Conservation (phyloP, 2,888 invertebrate genomes). For the Macrophya alboannulata region DNA sequence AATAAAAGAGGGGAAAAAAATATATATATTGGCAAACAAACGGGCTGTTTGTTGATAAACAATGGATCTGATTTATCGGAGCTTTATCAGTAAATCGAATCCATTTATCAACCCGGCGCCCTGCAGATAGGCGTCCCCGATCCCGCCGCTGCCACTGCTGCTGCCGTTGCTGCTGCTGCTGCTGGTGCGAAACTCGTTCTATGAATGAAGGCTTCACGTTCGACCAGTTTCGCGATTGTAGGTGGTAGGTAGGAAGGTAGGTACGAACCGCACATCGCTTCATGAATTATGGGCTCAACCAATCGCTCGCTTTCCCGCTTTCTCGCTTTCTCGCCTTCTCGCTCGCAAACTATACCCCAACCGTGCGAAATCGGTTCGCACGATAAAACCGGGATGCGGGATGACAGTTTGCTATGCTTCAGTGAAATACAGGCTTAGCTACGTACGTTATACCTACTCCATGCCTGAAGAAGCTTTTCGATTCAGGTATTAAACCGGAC, state of each 20-base stretch:
- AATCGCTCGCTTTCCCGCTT: slow-evolving; percentile 49
- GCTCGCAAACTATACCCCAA: neutral
- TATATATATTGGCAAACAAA: slow-evolving; percentile 50
- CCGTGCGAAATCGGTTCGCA: slow-evolving; percentile 29
- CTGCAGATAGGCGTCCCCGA: slow-evolving; percentile 45
- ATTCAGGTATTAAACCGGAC: neutral
- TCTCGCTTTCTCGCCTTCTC: slow-evolving; percentile 20
- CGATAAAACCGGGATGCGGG: slow-evolving; percentile 42
- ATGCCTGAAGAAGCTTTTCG: neutral
- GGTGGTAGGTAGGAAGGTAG: slow-evolving; percentile 1
- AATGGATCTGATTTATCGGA: slow-evolving; percentile 70
- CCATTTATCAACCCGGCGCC: slow-evolving; percentile 66
- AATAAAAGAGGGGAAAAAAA: neutral
- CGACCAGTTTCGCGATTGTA: slow-evolving; percentile 45
- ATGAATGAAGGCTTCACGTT: slow-evolving; percentile 55
- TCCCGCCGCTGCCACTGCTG: neutral
- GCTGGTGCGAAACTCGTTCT: slow-evolving; percentile 35
- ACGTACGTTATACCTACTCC: slow-evolving; percentile 13
- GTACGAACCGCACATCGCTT: slow-evolving; percentile 40
- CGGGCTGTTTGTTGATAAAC: slow-evolving; percentile 71
- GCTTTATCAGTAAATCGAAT: slow-evolving; percentile 72
- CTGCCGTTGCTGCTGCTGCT: neutral
- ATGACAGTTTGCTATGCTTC: slow-evolving; percentile 46
- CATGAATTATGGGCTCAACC: slow-evolving; percentile 44
- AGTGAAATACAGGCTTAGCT: slow-evolving; percentile 43